Evolutionary conservation across 2,797 vertebrate genomes (phyloP).

Genomic region (Hoplostethus mediterraneus): DNA sequence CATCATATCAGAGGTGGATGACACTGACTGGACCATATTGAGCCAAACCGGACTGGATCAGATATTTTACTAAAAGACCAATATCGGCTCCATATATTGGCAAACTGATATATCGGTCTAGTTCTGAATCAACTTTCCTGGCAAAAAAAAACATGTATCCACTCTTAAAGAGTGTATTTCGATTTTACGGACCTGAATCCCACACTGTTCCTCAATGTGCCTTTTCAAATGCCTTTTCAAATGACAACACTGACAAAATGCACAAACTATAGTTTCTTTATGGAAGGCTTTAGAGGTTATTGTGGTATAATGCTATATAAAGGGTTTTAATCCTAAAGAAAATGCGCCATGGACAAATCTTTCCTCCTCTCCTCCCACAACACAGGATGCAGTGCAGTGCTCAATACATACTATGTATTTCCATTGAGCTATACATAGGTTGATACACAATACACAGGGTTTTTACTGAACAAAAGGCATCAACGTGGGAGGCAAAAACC

Average conservation of each 20-base stretch:
- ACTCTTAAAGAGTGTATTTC: no score
- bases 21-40: no score
- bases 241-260: not conserved
- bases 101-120: no score
- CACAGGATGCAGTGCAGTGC: constrained; percentile 11
- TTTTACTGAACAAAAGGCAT: constrained; percentile 39
- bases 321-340: constrained; percentile 37
- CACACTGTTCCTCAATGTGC: not conserved
- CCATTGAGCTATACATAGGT: constrained; percentile 36
- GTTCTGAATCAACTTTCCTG: no score
- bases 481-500: constrained; percentile 38
- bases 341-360: constrained; percentile 24
- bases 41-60: no score
- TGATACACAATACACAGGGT: constrained; percentile 45
- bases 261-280: constrained; percentile 2
- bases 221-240: no score
- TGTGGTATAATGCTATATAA: constrained; percentile 18
- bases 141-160: no score
- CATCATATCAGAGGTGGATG: no score
- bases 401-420: constrained; percentile 44
- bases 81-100: no score
- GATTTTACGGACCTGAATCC: constrained; percentile 10
- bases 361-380: constrained; percentile 53
- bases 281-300: constrained; percentile 4
- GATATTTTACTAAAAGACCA: no score